phyloP scores from a whole-genome alignment of 2,113 vertebrate genomes.

The Nothobranchius furzeri region DNA sequence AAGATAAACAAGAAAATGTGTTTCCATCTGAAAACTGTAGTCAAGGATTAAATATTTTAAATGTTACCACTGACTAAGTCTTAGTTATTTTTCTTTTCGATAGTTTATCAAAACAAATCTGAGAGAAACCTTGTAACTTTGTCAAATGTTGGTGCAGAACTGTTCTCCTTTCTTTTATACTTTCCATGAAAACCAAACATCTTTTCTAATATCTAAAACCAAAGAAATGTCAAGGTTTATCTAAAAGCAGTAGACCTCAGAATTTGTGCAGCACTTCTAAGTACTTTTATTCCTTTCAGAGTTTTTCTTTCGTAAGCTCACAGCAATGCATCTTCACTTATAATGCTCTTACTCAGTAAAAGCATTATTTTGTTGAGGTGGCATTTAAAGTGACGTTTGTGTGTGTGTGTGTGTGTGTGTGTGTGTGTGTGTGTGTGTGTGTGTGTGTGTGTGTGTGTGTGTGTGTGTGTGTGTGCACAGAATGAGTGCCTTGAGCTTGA shows the following conservation, averaged over 20 bases:
- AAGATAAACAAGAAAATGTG: background rate
- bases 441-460: background rate
- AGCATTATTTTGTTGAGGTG: constrained; percentile 29
- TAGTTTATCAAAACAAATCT: constrained; percentile 3
- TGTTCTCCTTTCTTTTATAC: constrained; percentile 3
- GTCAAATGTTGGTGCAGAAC: background rate
- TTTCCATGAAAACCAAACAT: constrained; percentile 22
- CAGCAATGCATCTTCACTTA: constrained; percentile 42
- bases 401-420: background rate
- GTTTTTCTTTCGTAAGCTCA: constrained; percentile 24
- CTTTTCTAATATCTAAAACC: background rate
- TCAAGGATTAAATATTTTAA: constrained; percentile 3
- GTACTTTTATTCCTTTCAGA: constrained; percentile 37
- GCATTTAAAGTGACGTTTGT: constrained; percentile 8
- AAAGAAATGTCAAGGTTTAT: constrained; percentile 40
- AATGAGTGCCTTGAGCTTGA: constrained; percentile 19
- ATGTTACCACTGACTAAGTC: background rate
- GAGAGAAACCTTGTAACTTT: constrained; percentile 22
- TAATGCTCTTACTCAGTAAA: constrained; percentile 25
- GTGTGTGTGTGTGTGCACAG: background rate
- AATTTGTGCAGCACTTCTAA: constrained; percentile 31
- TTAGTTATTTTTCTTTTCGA: background rate
- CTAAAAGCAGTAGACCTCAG: constrained; percentile 32
- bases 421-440: background rate
- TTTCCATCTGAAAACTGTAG: background rate